Evolutionary conservation across 2,113 vertebrate species (phyloP).

Genomic region (Pardalotus punctatus): DNA sequence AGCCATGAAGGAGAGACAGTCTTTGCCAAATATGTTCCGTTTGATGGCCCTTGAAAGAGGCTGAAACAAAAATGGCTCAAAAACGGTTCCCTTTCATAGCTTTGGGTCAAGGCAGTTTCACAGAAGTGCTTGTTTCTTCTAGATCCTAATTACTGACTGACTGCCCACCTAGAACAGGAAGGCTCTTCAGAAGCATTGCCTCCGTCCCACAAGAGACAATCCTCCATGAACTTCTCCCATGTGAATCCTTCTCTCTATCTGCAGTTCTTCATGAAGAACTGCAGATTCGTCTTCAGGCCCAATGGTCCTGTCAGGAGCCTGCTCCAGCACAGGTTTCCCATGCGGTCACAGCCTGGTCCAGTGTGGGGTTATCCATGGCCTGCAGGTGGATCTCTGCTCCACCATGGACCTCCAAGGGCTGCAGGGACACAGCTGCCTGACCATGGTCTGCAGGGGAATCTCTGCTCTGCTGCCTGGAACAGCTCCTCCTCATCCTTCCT

Average conservation of each 20-base stretch:
- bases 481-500: not conserved
- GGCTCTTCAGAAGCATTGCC: not conserved
- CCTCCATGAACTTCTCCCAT: not conserved
- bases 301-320: not conserved
- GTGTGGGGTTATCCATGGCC: fast-evolving
- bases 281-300: too few relatives aligned
- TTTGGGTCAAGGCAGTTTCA: not conserved
- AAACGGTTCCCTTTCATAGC: not conserved
- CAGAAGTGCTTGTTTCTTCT: not conserved
- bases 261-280: not conserved
- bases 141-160: not conserved
- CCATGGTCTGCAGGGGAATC: not conserved
- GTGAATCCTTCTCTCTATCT: not conserved
- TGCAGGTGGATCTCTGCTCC: not conserved
- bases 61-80: not conserved
- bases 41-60: not conserved
- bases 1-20: not conserved
- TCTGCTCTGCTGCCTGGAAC: not conserved
- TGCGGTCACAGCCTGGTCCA: not conserved
- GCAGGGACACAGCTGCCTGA: not conserved
- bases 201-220: not conserved
- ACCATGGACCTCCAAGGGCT: not conserved
- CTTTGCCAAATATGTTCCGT: not conserved
- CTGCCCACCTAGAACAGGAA: not conserved
- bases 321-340: not conserved